phyloP scores from a whole-genome alignment of 2,113 vertebrate species.

The Amphiprion percula region DNA sequence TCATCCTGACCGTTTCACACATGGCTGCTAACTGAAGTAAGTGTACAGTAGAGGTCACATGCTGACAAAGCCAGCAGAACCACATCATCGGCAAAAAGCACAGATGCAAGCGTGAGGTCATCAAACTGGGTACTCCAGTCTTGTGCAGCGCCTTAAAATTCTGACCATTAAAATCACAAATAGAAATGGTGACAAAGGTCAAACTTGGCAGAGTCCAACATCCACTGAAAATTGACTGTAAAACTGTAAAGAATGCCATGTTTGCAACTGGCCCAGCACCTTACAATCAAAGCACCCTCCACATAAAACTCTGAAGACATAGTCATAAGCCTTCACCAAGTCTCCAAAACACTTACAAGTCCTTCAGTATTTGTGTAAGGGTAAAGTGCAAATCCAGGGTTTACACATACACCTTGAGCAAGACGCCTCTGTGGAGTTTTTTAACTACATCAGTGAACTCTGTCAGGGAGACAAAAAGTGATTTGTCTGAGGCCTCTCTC shows the following conservation, averaged over 20 bases:
- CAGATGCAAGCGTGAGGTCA: slow-evolving; percentile 17
- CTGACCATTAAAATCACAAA: slow-evolving; percentile 21
- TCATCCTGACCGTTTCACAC: slow-evolving; percentile 51
- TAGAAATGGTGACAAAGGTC: slow-evolving; percentile 7
- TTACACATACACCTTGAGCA: slow-evolving; percentile 3
- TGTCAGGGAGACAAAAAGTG: neutral
- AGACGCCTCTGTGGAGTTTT: neutral
- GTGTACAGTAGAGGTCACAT: slow-evolving; percentile 23
- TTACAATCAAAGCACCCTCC: neutral
- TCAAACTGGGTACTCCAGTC: neutral
- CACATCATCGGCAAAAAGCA: slow-evolving; percentile 33
- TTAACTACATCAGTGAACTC: slow-evolving; percentile 29
- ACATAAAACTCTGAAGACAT: neutral
- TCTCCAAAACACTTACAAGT: neutral
- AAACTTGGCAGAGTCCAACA: neutral
- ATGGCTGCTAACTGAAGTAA: slow-evolving; percentile 40
- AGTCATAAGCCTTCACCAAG: neutral
- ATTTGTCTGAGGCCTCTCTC: slow-evolving; percentile 13
- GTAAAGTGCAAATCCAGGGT: slow-evolving; percentile 2
- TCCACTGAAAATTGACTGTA: neutral
- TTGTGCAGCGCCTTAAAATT: slow-evolving; percentile 18
- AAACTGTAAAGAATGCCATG: neutral
- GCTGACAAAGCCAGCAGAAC: slow-evolving; percentile 35
- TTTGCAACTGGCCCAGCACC: neutral
- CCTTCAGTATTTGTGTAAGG: neutral